Evolutionary conservation across 2,888 invertebrate genomes (phyloP), one percentile per base, ranked within the genome.

Genomic region (Ditula angustiorana): DNA sequence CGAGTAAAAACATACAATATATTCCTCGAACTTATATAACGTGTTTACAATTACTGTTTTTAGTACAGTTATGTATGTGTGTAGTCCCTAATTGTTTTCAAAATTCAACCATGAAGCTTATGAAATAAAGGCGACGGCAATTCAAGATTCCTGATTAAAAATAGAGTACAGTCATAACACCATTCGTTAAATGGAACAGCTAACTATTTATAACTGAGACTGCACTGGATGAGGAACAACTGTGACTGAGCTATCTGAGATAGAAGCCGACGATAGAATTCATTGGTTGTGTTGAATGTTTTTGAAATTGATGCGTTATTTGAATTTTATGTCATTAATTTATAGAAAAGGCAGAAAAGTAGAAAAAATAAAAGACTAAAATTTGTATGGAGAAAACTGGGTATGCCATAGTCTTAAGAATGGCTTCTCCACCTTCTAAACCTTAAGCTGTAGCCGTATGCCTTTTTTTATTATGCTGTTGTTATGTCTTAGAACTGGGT

Each of bases 201-300:
- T n/a, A n/a, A n/a, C n/a, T 66, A 66, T 62, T 62, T 62, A 57
- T 62, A 66, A 47, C 13, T 37, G 30, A 47, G 19, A 57, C 33
- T 30, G 10, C 24, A 35, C 24, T n/a, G n/a, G 46, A 28, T 16
- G 30, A 21, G n/a, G 33, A 26, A 13, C 35, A 47, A 19, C 50
- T 28, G 50, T 26, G 50, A 23, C 28, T 26, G n/a, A 5, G 30
- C 21, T 5, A 24, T 8, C 16, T 33, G 24, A 5, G 24, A 23
- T n/a, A 8, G 28, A 33, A 30, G 33, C 56, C 11, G 47, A 37
- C 16, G 37, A 37, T 47, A 23, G n/a, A 24, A 44, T 50, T 50
- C 41, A 23, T 33, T 23, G 46, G 5, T 57, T 30, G 11, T 13
- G 8, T 10, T 16, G 13, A n/a, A n/a, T n/a, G 16, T 37, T 37